These are phyloP conservation scores for Hyalella azteca DNA, from an alignment of 2,888 invertebrate species.

Conservation along the genomic window DNA sequence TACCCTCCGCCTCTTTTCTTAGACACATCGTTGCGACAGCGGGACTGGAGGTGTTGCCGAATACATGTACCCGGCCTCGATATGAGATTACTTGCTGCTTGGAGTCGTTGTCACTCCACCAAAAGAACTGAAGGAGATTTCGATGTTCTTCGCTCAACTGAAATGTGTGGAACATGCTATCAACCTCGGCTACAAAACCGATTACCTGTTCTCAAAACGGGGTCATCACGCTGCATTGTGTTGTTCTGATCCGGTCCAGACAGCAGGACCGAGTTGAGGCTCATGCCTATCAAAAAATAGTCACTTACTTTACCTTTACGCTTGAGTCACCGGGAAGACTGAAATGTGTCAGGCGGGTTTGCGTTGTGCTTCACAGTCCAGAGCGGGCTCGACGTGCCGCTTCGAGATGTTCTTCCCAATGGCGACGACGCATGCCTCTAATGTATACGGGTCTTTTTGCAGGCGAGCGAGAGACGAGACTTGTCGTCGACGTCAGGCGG, in stretches of 20 bases:
- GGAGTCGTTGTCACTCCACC: neutral
- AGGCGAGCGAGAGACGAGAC: too few relatives aligned
- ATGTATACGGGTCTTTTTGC: too few relatives aligned
- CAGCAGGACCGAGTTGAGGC: neutral
- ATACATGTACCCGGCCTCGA: neutral
- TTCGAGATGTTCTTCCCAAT: too few relatives aligned
- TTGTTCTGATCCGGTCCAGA: conserved; percentile 25
- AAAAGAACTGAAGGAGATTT: neutral
- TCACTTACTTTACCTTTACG: too few relatives aligned
- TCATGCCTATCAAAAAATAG: conserved; percentile 8
- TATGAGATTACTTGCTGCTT: neutral
- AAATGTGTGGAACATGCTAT: neutral
- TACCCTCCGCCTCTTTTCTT: too few relatives aligned
- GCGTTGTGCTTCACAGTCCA: too few relatives aligned
- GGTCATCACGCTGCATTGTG: neutral
- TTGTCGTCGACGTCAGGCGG: too few relatives aligned
- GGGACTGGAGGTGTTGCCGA: neutral
- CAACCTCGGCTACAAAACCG: neutral
- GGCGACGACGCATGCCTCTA: too few relatives aligned
- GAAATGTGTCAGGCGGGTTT: too few relatives aligned
- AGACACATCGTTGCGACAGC: neutral
- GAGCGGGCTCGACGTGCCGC: too few relatives aligned
- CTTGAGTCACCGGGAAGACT: too few relatives aligned
- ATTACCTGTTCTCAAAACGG: neutral
- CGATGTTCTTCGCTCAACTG: neutral